Base-by-base conservation (phyloP, 2,888 invertebrate genomes). In the Tenthredo mesomela region DNA sequence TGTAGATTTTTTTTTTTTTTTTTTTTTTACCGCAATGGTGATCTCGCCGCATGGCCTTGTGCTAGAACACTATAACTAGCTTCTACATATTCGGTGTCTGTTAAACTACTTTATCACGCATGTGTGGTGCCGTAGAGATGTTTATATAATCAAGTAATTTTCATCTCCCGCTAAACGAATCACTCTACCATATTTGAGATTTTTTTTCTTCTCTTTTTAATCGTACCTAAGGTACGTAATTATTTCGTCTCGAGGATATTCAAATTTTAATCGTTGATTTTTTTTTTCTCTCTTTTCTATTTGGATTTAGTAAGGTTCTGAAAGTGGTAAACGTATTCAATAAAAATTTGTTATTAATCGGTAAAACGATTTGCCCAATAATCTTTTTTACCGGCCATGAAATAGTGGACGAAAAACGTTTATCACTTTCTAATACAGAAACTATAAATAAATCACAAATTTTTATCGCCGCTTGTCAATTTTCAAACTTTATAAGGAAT, bases 131-230 rank as follows among this genome's bases (percentile, higher is more conserved):
- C 9, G 47, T 33, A 37, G 33, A 33, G 15, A 78, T 80, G 80
- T 80, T 80, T 58, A 82, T 70, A 43, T 65, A 82, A 82, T 82
- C 67, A 82, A 67, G 47, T 33, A 15, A 82, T 70, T 70, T 82
- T 43, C 70, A 65, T 65, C 29, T 43, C 47, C 21, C 29, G 40
- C 33, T 6, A 21, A 77, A 33, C 50, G 18, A 33, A 80, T 80
- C 61, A 25, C 29, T 29, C 10, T 47, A 29, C 82, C 47, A 65
- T 67, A 67, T 67, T 67, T 67, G 10, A 67, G 12, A 67, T 12
- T 25, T 29, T 67, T 37, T 37, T 7, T 37, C 7, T 37, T 7
- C 0, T 75, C 4, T 18, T 15, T 67, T 54, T 50, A 18, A 29
- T 58, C 10, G 10, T 61, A 61, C n/a, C 21, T 3, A 21, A 40